A percentile compares a stretch with the other conserved stretches of the same genome.
Conservation (phyloP, 2,113 vertebrate genomes). For the Colinus virginianus region DNA sequence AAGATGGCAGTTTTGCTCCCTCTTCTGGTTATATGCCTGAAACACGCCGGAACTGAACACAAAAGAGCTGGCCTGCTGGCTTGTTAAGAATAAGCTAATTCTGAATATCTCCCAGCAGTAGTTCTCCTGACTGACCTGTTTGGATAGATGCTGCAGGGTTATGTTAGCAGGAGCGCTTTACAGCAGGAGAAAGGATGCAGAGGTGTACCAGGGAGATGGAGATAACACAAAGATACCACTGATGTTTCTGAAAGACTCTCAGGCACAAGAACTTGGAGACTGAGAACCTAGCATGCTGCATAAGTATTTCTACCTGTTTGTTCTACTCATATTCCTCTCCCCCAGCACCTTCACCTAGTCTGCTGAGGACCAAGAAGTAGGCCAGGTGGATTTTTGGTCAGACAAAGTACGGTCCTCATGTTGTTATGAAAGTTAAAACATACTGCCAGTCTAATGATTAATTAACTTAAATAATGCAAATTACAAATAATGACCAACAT, state of each 20-base stretch:
- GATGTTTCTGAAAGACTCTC: background rate
- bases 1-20: slow-evolving; percentile 76
- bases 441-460: background rate
- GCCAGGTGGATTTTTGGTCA: background rate
- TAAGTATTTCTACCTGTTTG: background rate
- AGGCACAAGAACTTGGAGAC: background rate
- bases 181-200: background rate
- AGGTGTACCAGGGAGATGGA: fast-evolving
- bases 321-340: background rate
- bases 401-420: background rate
- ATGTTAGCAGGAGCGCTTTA: background rate
- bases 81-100: fast-evolving
- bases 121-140: background rate
- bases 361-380: background rate
- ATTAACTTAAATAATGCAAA: background rate
- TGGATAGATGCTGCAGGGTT: background rate
- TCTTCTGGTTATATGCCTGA: slow-evolving; percentile 79
- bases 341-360: fast-evolving
- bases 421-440: background rate
- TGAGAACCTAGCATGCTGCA: background rate
- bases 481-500: background rate
- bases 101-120: background rate
- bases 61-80: fast-evolving
- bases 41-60: background rate
- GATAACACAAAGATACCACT: background rate